Percentiles rank a stretch among this genome's conserved stretches.
These are phyloP conservation scores for Uropetala carovei DNA, from an alignment of 2,888 invertebrate genomes.

Conservation along the genomic window DNA sequence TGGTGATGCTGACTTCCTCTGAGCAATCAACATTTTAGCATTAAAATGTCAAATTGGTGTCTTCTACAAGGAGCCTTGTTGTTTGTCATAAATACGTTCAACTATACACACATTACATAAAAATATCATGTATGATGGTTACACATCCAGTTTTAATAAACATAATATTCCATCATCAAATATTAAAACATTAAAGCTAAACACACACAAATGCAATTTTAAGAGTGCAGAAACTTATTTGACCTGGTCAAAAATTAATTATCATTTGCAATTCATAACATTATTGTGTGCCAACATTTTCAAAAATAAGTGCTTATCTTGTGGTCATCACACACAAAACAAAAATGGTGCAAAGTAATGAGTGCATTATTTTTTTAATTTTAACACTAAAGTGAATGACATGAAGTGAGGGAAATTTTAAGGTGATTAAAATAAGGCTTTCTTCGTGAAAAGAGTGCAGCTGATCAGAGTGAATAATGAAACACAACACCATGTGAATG, in stretches of 20 bases:
- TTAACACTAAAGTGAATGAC: neutral
- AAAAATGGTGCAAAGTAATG: conserved; percentile 15
- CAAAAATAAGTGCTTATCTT: conserved; percentile 3
- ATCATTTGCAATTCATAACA: neutral
- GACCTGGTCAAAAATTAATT: neutral
- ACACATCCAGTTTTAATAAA: neutral
- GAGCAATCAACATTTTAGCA: conserved; percentile 38
- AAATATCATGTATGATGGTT: neutral
- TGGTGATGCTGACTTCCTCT: conserved; percentile 56
- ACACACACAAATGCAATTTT: neutral
- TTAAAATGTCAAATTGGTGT: conserved; percentile 27
- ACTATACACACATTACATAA: neutral
- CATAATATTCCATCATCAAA: neutral
- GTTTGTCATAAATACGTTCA: neutral
- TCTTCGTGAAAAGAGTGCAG: neutral
- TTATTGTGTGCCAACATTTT: neutral
- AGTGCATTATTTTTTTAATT: conserved; percentile 17
- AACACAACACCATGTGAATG: neutral
- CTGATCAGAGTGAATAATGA: neutral
- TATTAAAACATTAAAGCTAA: neutral
- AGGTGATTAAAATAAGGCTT: neutral
- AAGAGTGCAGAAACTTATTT: neutral
- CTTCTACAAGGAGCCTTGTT: conserved; percentile 17
- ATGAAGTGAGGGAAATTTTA: neutral
- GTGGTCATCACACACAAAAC: neutral